Conservation (phyloP, 1,140 invertebrate species). For the Triops longicaudatus region DNA sequence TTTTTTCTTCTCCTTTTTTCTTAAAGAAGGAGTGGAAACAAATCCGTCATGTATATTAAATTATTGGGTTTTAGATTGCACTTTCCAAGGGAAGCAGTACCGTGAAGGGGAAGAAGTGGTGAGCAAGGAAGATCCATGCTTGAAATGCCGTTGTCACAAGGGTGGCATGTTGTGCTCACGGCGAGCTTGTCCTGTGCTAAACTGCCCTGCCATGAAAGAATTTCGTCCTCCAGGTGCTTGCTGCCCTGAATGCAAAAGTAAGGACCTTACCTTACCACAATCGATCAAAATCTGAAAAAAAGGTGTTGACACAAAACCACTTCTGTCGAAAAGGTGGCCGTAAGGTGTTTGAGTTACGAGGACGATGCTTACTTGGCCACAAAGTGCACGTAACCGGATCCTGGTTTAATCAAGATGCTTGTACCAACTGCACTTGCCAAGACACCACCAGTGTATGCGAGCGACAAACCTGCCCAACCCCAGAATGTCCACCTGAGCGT, state of each 20-base stretch:
- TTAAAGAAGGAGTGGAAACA: no score
- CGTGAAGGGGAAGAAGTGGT: constrained; percentile 64
- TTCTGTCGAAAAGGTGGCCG: constrained; percentile 33
- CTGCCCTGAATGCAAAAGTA: constrained; percentile 70
- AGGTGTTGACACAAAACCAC: constrained; percentile 37
- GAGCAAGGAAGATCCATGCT: constrained; percentile 72
- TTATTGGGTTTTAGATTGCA: constrained; percentile 19
- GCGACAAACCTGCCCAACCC: constrained; percentile 62
- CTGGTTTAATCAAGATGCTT: constrained; percentile 60
- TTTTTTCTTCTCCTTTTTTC: background rate
- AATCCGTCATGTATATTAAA: no score
- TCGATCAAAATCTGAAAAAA: constrained; percentile 30
- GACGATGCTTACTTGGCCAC: constrained; percentile 57
- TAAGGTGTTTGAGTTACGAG: constrained; percentile 32
- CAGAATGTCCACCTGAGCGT: constrained; percentile 64
- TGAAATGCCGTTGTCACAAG: constrained; percentile 68
- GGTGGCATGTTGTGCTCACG: constrained; percentile 68
- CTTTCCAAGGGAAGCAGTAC: constrained; percentile 38
- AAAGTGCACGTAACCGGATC: constrained; percentile 48
- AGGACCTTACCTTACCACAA: constrained; percentile 33
- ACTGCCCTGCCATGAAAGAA: constrained; percentile 59
- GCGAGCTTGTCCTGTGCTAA: constrained; percentile 71
- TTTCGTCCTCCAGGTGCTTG: constrained; percentile 61
- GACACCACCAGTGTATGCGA: constrained; percentile 62
- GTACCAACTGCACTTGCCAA: constrained; percentile 70